A percentile compares a stretch with the other conserved stretches of the same genome.
Conservation (phyloP, 2,113 vertebrate genomes). For the Sphaerodactylus townsendi region DNA sequence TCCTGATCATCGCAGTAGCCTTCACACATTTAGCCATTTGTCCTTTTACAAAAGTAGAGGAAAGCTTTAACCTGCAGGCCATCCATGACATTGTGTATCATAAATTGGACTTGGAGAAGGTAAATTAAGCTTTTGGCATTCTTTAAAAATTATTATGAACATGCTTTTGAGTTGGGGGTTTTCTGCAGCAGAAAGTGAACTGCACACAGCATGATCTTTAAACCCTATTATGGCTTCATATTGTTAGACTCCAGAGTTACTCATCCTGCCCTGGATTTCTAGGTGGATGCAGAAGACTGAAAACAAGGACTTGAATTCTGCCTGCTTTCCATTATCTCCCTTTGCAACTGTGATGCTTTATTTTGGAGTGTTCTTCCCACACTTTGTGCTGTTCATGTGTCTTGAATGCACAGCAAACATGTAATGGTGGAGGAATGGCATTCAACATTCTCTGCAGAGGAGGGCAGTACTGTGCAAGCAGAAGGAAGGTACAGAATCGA, state of each 20-base stretch:
- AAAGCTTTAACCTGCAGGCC: constrained; percentile 96
- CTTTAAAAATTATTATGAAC: background rate
- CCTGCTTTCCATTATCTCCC: no score
- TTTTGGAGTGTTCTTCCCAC: no score
- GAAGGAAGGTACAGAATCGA: no score
- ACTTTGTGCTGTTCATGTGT: no score
- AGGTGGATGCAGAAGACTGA: background rate
- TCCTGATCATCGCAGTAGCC: constrained; percentile 73
- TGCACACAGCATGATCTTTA: background rate
- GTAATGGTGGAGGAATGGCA: no score
- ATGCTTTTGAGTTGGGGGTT: background rate
- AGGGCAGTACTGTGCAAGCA: no score
- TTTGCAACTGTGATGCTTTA: no score
- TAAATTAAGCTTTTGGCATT: constrained; percentile 32
- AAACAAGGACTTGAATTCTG: background rate
- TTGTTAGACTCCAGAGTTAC: background rate
- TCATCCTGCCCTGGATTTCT: background rate
- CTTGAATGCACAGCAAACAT: no score
- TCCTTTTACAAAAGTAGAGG: constrained; percentile 95
- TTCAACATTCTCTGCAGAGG: no score
- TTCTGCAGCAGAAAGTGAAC: background rate
- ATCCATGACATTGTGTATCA: constrained; percentile 91
- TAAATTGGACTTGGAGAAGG: constrained; percentile 84
- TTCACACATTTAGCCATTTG: constrained; percentile 83
- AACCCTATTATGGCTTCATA: background rate